Evolutionary conservation across 1,140 invertebrate genomes (phyloP).

Genomic region (Agrypnia vestita): DNA sequence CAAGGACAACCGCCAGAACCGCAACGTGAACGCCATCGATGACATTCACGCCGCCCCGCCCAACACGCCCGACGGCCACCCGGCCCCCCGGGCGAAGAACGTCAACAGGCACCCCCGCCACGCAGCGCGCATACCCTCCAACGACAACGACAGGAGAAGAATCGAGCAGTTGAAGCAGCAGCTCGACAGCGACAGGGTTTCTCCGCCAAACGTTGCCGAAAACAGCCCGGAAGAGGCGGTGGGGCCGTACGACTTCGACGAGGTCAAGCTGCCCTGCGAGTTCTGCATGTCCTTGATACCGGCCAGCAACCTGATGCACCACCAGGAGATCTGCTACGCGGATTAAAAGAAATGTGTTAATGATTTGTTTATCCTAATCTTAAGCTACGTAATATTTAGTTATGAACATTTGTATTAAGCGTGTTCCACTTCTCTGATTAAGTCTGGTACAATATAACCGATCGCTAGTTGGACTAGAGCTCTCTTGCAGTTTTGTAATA

Average conservation of each 20-base stretch:
- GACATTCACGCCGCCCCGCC: slow-evolving; percentile 47
- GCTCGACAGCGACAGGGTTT: neutral
- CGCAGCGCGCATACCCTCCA: neutral
- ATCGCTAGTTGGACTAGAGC: too few species aligned
- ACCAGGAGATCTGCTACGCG: slow-evolving; percentile 53
- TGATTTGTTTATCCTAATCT: neutral
- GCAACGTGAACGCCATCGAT: neutral
- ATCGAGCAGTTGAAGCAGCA: neutral
- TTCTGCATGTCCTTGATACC: slow-evolving; percentile 57
- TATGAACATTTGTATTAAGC: neutral
- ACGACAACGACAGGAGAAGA: neutral
- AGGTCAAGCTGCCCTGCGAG: slow-evolving; percentile 57
- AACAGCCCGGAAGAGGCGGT: slow-evolving; percentile 36
- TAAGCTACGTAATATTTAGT: neutral
- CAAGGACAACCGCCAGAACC: neutral
- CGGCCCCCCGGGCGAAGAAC: slow-evolving; percentile 27
- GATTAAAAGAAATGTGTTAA: slow-evolving; percentile 1
- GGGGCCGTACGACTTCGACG: slow-evolving; percentile 32
- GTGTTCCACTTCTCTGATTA: too few species aligned
- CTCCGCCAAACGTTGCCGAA: neutral
- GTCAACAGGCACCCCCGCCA: slow-evolving; percentile 22
- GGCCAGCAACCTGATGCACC: slow-evolving; percentile 48
- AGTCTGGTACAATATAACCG: too few species aligned
- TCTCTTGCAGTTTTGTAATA: too few species aligned
- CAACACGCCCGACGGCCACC: slow-evolving; percentile 55